Conservation (phyloP, 2,888 invertebrate genomes). For the Poecilus cupreus region DNA sequence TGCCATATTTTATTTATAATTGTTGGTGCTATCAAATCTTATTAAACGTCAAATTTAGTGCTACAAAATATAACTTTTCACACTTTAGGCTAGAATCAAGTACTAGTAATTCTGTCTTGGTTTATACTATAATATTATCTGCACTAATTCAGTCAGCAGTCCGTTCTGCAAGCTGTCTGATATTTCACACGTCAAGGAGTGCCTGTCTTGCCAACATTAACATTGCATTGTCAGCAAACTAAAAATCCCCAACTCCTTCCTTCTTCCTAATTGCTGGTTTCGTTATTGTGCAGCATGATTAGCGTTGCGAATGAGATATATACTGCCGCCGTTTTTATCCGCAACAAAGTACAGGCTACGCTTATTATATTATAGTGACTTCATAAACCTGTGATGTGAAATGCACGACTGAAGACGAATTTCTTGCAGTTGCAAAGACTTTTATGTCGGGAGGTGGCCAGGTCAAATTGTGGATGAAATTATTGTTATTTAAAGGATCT, state of each 20-base stretch:
- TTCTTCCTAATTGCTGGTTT: neutral
- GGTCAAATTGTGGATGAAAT: neutral
- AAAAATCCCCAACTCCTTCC: too few species aligned
- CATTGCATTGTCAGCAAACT: neutral
- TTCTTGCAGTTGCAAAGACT: neutral
- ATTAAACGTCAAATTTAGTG: too few species aligned
- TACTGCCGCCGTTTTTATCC: neutral
- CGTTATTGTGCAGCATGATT: conserved; percentile 2
- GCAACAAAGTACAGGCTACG: neutral
- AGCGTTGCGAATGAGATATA: conserved; percentile 24
- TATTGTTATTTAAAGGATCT: neutral
- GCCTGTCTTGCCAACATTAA: neutral
- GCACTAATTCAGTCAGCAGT: too few species aligned
- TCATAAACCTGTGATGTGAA: conserved; percentile 12
- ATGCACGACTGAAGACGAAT: conserved; percentile 40
- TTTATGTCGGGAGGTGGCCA: neutral
- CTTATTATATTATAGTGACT: conserved; percentile 22
- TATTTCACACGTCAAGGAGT: neutral
- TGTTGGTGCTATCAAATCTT: too few species aligned
- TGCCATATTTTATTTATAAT: too few species aligned
- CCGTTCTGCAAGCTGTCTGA: neutral
- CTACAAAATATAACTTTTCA: too few species aligned
- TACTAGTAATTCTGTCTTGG: too few species aligned
- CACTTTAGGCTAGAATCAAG: too few species aligned
- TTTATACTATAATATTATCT: too few species aligned